Evolutionary conservation across 2,888 invertebrate genomes (phyloP).

Genomic region (Leucophenga maculata): DNA sequence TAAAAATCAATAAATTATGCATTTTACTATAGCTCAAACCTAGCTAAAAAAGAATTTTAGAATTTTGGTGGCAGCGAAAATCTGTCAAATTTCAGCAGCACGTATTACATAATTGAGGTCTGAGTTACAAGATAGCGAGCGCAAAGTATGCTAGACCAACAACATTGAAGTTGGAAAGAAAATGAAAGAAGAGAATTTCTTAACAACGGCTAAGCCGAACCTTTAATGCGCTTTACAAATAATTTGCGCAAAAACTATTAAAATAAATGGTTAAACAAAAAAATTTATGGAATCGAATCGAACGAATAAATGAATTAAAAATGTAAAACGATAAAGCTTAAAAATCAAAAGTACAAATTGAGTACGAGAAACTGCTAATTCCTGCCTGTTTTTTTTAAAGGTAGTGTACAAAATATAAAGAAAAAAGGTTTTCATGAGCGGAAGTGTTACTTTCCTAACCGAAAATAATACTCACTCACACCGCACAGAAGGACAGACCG

Average conservation of each 20-base stretch:
- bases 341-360: too few species aligned
- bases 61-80: not conserved
- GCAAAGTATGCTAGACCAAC: slow-evolving; percentile 27
- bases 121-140: slow-evolving; percentile 20
- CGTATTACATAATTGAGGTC: slow-evolving; percentile 45
- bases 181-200: too few species aligned
- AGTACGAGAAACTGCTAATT: too few species aligned
- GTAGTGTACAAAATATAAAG: not conserved
- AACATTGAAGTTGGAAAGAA: not conserved
- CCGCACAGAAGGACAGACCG: not conserved
- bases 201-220: not conserved
- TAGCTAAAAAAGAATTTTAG: not conserved
- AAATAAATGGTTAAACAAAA: too few species aligned
- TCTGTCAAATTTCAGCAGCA: slow-evolving; percentile 41
- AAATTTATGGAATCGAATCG: too few species aligned
- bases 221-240: too few species aligned
- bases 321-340: too few species aligned
- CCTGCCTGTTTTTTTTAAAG: too few species aligned
- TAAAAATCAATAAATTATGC: slow-evolving; percentile 5
- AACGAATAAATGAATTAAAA: too few species aligned
- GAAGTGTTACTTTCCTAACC: slow-evolving; percentile 17
- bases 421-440: not conserved
- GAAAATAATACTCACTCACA: not conserved
- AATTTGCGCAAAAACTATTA: too few species aligned
- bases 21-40: not conserved